Conservation (phyloP, 1,140 invertebrate genomes). For the Apolygus lucorum region DNA sequence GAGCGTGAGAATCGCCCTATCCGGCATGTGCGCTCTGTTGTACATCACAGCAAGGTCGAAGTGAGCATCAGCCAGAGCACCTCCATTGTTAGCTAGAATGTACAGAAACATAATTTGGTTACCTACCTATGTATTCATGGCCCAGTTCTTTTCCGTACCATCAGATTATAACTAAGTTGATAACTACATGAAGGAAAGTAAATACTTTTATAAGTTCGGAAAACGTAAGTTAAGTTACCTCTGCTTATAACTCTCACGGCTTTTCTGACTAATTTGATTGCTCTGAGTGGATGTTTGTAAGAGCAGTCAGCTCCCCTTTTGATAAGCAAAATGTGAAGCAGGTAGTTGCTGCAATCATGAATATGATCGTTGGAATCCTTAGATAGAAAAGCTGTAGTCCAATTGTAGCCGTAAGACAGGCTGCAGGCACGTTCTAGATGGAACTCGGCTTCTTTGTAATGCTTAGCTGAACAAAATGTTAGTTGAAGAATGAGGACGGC, state of each 20-base stretch:
- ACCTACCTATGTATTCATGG: too few species aligned
- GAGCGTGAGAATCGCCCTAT: background rate
- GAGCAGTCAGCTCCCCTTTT: background rate
- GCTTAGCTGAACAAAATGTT: background rate
- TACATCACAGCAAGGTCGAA: background rate
- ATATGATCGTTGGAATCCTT: background rate
- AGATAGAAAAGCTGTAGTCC: background rate
- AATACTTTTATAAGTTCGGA: too few species aligned
- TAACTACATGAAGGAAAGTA: too few species aligned
- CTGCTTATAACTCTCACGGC: background rate
- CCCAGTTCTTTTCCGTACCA: too few species aligned
- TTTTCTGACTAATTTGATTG: background rate
- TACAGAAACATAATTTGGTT: too few species aligned
- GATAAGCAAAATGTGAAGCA: background rate
- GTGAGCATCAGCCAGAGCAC: background rate
- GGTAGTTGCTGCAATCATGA: background rate
- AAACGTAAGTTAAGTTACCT: too few species aligned
- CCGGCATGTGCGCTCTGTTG: background rate
- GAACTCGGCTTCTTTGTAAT: background rate
- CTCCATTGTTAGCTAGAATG: background rate
- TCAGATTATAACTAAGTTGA: too few species aligned
- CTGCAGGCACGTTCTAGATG: background rate
- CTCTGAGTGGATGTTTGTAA: background rate
- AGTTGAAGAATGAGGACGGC: too few species aligned
- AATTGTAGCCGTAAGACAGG: background rate